Percentiles rank a stretch among this genome's conserved stretches.
phyloP scores from a whole-genome alignment of 2,888 invertebrate genomes.

The Papilio demoleus region DNA sequence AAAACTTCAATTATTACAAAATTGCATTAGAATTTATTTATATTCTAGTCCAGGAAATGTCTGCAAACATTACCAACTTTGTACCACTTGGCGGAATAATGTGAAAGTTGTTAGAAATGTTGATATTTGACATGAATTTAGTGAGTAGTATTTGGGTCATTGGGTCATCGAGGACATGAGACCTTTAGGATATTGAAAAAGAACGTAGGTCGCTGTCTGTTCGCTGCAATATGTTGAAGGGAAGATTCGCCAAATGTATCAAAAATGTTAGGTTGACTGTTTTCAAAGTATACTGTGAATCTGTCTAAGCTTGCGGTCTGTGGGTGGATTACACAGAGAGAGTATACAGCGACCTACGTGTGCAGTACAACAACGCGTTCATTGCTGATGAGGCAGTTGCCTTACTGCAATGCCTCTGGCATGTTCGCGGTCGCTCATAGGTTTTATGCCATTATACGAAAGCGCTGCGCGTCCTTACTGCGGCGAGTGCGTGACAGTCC shows the following conservation, averaged over 20 bases:
- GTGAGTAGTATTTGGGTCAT: background rate
- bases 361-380: constrained; percentile 21
- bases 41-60: background rate
- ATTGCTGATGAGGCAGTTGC: background rate
- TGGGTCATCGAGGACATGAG: no score
- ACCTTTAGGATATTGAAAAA: no score
- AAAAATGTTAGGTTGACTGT: constrained; percentile 23
- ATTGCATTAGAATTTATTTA: background rate
- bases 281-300: constrained; percentile 30
- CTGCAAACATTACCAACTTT: background rate
- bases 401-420: background rate
- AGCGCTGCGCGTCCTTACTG: no score
- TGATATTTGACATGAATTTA: background rate
- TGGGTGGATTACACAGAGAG: constrained; percentile 24
- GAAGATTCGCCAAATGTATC: constrained; percentile 27
- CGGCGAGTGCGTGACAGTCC: no score
- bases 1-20: background rate
- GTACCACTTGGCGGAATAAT: background rate
- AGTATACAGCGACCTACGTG: constrained; percentile 21
- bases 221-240: constrained; percentile 28
- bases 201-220: no score
- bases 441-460: no score
- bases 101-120: no score
- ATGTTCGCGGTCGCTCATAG: background rate
- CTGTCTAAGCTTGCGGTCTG: constrained; percentile 27